Base-by-base conservation (phyloP, 1,140 invertebrate species). In the Pseudomyrmex cubaensis region DNA sequence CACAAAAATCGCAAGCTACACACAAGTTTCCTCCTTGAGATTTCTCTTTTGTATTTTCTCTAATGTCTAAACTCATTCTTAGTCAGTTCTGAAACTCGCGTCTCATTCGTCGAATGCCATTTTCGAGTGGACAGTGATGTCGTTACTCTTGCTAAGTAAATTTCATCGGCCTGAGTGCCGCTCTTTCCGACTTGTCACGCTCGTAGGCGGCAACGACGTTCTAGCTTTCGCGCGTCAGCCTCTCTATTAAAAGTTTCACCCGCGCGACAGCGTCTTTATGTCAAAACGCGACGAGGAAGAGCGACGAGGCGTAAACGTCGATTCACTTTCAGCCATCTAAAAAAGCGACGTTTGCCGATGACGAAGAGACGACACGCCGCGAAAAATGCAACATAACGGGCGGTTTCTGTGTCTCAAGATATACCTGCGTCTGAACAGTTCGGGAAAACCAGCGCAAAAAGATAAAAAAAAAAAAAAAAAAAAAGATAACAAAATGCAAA, bases 81-180 rank as follows among this genome's bases (percentile, higher is more conserved):
- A 20, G 7, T 15, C 25, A 61, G 72, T 73, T 73, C 17, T 12
- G 8, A 70, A 54, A n/a, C 70, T 20, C 13, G 44, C 17, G 50
- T 64, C 46, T 59, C 13, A n/a, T 77, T 83, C 73, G 61, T n/a
- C 82, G 50, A 62, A 61, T 46, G 59, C 25, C 82, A 70, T 69
- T 85, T 85, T 66, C 82, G 75, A 88, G 82, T 87, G 85, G 87
- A 85, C 87, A 87, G 82, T 72, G 82, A 87, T 85, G 87, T 88
- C 64, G 64, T 84, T 85, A 88, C 76, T 82, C 82, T 73, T 67
- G 61, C 86, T 89, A 89, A 89, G 86, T 89, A 89, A 89, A 88
- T 89, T 89, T 85, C 87, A 89, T 89, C 87, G 74, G 22, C 72
- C 78, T 77, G 83, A 88, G 85, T 87, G 69, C 73, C 76, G 64